Conservation (phyloP, 2,113 vertebrate species). For the Chinchilla lanigera region DNA sequence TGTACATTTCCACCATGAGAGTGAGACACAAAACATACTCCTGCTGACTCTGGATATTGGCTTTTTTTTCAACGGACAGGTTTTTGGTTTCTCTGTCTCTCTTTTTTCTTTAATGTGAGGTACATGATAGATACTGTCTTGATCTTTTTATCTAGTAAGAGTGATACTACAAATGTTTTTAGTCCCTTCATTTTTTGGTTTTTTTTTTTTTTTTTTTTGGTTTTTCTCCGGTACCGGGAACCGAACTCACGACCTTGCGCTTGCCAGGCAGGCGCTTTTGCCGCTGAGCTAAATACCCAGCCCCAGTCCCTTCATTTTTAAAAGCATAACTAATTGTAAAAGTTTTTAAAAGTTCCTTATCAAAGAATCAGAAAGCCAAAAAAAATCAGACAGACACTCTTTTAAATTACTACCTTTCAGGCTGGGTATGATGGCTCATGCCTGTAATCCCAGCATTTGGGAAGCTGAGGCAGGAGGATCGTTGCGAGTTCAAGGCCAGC, state of each 20-base stretch:
- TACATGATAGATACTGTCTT: not conserved
- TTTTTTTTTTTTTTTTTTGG: too few relatives aligned
- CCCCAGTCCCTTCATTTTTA: conserved; percentile 12
- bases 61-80: not conserved
- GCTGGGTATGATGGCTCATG: too few relatives aligned
- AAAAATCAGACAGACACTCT: not conserved
- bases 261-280: too few relatives aligned
- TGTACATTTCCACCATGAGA: not conserved
- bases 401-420: not conserved
- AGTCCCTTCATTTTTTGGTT: not conserved
- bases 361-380: conserved; percentile 3
- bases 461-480: too few relatives aligned
- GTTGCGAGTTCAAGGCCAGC: too few relatives aligned
- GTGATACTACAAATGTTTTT: not conserved
- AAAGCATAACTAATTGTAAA: conserved; percentile 40
- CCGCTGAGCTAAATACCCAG: too few relatives aligned
- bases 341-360: not conserved
- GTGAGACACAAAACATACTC: not conserved
- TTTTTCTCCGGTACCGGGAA: too few relatives aligned
- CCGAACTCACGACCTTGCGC: too few relatives aligned
- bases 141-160: conserved; percentile 15
- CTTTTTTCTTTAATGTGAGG: not conserved
- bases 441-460: too few relatives aligned
- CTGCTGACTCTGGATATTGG: not conserved
- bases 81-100: not conserved